Base-by-base conservation (phyloP, 2,797 vertebrate genomes). In the Enoplosus armatus region DNA sequence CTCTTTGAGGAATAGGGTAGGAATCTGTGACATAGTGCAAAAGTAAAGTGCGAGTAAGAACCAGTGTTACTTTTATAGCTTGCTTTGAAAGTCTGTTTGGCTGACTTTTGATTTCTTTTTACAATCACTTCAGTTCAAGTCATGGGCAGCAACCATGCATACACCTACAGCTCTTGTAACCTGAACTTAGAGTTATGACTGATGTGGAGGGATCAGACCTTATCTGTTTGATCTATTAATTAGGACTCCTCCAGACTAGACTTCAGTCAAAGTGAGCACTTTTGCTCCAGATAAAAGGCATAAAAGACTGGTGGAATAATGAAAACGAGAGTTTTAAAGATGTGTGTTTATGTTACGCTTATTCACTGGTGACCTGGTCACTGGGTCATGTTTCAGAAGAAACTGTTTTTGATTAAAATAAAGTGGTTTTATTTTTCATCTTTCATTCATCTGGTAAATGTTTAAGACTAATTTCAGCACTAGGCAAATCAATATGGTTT, bases 151-250 rank as follows among this genome's bases (percentile, higher is more conserved):
- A 55, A 6, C 45, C 31, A 14, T 35, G 45, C 6, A 3, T 29
- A 35, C 41, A 75, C 27, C 29, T 69, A 2, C 22, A 75, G 8
- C 50, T 24, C n/a, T 35, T 66, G 20, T 51, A 70, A 76, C 31
- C 43, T 63, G 27, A 67, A 27, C 2, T 37, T 24, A 66, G 16
- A 72, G 54, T 62, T 53, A 12, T 63, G 37, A 59, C 33, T 79
- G 64, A 75, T 72, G 68, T 75, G 48, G 43, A 72, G 65, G 41
- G 65, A 84, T 80, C 76, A 56, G 47, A 80, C 18, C 35, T 69
- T 51, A 75, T 77, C 54, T 78, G 56, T 86, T 79, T 80, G 50
- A 84, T 84, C 51, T 73, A 48, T 55, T 68, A 77, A 84, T 84
- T 77, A 75, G 67, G 33, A 62, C 51, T 79, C 50, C 0, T 9